phyloP scores from a whole-genome alignment of 2,888 invertebrate species.

The Drosophila kambysellisi region DNA sequence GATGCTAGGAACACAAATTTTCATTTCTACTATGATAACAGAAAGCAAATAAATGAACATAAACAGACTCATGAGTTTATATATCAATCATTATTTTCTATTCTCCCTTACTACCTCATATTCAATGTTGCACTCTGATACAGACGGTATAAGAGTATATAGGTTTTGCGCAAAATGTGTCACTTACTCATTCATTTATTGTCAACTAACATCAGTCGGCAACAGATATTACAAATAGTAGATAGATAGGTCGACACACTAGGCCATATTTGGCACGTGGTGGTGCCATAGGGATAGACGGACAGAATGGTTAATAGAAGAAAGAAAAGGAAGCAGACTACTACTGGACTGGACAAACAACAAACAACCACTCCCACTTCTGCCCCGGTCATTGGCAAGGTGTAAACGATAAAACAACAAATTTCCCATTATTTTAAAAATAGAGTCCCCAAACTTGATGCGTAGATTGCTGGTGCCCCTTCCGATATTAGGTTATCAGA shows the following conservation, averaged over 20 bases:
- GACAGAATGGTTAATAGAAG: too few species aligned
- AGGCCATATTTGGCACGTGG: too few species aligned
- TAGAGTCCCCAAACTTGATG: not conserved
- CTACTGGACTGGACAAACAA: too few species aligned
- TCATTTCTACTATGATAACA: not conserved
- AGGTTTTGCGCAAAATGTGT: not conserved
- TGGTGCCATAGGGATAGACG: too few species aligned
- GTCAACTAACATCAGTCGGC: not conserved
- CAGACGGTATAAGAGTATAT: not conserved
- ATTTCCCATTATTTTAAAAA: too few species aligned
- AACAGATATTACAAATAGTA: not conserved
- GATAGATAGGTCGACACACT: too few species aligned
- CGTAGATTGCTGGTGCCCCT: not conserved
- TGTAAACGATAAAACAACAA: too few species aligned
- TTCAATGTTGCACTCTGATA: not conserved
- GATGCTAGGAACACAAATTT: not conserved
- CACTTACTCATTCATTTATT: not conserved
- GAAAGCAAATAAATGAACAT: not conserved
- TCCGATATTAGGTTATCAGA: not conserved
- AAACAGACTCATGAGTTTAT: not conserved
- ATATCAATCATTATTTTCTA: not conserved
- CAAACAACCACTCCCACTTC: too few species aligned
- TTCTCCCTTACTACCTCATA: not conserved
- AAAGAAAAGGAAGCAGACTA: too few species aligned
- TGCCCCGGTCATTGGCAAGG: too few species aligned